Percentiles rank a stretch among this genome's conserved stretches.
Evolutionary conservation across 2,888 invertebrate species (phyloP).

Genomic region (Siphlonurus alternatus): DNA sequence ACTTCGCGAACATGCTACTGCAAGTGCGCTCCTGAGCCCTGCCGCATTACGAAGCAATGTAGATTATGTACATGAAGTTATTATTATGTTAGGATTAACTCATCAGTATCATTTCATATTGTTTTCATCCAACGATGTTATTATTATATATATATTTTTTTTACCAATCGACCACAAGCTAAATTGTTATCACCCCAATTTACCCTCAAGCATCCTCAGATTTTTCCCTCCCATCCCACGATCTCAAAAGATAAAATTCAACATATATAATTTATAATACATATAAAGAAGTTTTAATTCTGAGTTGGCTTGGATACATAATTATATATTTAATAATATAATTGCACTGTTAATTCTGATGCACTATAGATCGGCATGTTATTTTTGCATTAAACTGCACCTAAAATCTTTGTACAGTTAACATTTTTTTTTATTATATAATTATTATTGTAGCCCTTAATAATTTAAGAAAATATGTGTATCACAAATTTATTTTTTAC

Average conservation of each 20-base stretch:
- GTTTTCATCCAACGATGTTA: too few relatives aligned
- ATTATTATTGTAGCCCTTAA: too few relatives aligned
- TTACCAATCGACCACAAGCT: background rate
- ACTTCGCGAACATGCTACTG: conserved; percentile 83
- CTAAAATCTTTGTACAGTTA: too few relatives aligned
- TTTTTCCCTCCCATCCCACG: too few relatives aligned
- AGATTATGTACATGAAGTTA: background rate
- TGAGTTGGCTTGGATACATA: too few relatives aligned
- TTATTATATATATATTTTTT: background rate
- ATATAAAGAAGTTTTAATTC: background rate
- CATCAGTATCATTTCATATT: too few relatives aligned
- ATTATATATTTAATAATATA: background rate
- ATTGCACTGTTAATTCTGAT: background rate
- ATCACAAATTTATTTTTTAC: too few relatives aligned
- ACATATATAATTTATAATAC: background rate
- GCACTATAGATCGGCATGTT: background rate
- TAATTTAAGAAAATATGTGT: too few relatives aligned
- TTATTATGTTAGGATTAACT: too few relatives aligned
- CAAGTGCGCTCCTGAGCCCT: conserved; percentile 29
- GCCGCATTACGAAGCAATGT: background rate
- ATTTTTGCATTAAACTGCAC: too few relatives aligned
- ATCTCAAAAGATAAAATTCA: background rate
- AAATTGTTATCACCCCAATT: background rate
- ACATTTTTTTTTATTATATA: too few relatives aligned
- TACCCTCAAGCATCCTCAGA: too few relatives aligned